These are phyloP conservation scores for Lethocerus indicus DNA, from an alignment of 1,140 invertebrate species.

Conservation along the genomic window DNA sequence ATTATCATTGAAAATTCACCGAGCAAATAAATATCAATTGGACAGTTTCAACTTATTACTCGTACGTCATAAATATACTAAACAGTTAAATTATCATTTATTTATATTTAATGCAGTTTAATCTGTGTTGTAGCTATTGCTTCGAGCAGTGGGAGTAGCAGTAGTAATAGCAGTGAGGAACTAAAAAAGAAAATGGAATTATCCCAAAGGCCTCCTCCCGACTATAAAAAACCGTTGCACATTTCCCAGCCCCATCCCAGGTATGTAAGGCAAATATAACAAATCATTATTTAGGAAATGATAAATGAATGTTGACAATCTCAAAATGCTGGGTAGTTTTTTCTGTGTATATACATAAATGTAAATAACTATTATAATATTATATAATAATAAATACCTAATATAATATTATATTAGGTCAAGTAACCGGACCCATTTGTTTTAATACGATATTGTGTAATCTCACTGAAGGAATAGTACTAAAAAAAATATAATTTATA, in stretches of 20 bases:
- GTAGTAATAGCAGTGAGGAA: background rate
- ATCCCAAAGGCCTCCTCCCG: conserved; percentile 11
- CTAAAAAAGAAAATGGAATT: conserved; percentile 8
- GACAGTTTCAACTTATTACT: background rate
- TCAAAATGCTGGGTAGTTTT: background rate
- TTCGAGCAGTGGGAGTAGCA: background rate
- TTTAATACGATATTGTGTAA: too few species aligned
- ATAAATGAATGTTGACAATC: background rate
- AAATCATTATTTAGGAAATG: background rate
- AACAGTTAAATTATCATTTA: background rate
- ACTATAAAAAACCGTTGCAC: conserved; percentile 12
- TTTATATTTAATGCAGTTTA: background rate
- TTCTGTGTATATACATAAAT: background rate
- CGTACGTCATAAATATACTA: background rate
- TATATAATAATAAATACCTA: background rate
- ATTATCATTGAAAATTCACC: background rate
- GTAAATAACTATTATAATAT: background rate
- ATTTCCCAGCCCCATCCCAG: conserved; percentile 5
- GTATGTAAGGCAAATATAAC: background rate
- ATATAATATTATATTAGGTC: background rate
- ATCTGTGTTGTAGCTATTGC: background rate
- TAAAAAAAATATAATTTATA: background rate
- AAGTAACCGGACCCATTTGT: too few species aligned
- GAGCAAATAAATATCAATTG: background rate
- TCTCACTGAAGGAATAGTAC: background rate